phyloP scores from a whole-genome alignment of 2,888 invertebrate genomes.

The Resseliella maxima region DNA sequence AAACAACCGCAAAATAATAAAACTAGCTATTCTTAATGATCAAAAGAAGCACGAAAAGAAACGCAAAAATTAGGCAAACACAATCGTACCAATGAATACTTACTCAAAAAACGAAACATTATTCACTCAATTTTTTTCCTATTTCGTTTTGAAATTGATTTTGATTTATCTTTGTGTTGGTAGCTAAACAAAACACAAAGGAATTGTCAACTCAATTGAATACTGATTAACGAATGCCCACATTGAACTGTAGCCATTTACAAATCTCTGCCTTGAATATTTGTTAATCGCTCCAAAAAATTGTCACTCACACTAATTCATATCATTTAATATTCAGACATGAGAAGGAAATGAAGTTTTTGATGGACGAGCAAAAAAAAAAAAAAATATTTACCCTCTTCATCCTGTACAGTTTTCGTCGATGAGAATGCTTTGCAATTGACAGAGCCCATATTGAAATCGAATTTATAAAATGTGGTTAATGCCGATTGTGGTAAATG shows the following conservation, averaged over 20 bases:
- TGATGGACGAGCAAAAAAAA: not conserved
- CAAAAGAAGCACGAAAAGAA: not conserved
- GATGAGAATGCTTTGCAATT: conserved; percentile 65
- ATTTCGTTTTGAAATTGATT: not conserved
- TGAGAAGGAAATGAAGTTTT: not conserved
- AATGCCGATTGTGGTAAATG: not conserved
- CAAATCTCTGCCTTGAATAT: not conserved
- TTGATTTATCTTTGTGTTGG: not conserved
- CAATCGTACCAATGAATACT: not conserved
- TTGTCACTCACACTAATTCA: not conserved
- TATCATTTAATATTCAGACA: not conserved
- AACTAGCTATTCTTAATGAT: not conserved
- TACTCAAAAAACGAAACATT: conserved; percentile 21
- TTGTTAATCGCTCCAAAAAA: not conserved
- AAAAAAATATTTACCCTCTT: conserved; percentile 53
- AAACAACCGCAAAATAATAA: too few species aligned
- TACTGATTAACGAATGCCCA: not conserved
- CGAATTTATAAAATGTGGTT: not conserved
- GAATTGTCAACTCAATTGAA: not conserved
- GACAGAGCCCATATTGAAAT: conserved; percentile 64
- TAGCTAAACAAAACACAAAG: not conserved
- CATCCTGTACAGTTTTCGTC: conserved; percentile 54
- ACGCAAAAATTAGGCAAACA: not conserved
- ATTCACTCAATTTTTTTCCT: not conserved
- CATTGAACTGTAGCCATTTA: not conserved